These are phyloP conservation scores for Trichopoda pennipes DNA, from an alignment of 2,888 invertebrate genomes.

Conservation along the genomic window DNA sequence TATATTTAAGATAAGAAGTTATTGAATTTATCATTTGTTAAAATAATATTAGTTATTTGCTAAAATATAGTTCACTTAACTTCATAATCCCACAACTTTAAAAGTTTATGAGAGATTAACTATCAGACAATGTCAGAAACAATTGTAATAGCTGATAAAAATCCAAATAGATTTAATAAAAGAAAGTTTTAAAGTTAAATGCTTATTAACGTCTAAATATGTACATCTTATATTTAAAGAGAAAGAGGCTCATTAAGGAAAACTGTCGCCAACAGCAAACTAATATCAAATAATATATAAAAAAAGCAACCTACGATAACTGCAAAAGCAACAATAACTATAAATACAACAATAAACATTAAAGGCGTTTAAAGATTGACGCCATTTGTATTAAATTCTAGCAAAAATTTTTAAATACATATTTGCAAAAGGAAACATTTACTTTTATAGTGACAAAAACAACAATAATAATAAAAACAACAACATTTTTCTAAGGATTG, in stretches of 20 bases:
- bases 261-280: conserved; percentile 63
- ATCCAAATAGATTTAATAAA: conserved; percentile 6
- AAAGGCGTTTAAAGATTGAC: conserved; percentile 46
- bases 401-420: conserved; percentile 15
- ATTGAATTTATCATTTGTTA: neutral
- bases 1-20: too few species aligned
- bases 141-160: conserved; percentile 6
- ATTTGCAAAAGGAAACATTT: neutral
- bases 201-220: conserved; percentile 56
- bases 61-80: too few species aligned
- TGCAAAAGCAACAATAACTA: conserved; percentile 6
- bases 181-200: conserved; percentile 16
- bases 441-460: conserved; percentile 9
- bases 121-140: neutral
- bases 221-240: conserved; percentile 39
- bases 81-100: too few species aligned
- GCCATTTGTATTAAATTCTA: conserved; percentile 20
- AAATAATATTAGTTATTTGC: neutral
- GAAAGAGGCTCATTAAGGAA: conserved; percentile 59
- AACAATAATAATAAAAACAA: conserved; percentile 36
- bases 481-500: neutral
- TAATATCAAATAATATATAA: neutral
- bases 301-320: conserved; percentile 1
- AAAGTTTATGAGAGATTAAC: too few species aligned
- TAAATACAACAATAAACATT: neutral